phyloP scores from a whole-genome alignment of 64 coral and sea anemone species.

The Hydrozoanthus tunicans region DNA sequence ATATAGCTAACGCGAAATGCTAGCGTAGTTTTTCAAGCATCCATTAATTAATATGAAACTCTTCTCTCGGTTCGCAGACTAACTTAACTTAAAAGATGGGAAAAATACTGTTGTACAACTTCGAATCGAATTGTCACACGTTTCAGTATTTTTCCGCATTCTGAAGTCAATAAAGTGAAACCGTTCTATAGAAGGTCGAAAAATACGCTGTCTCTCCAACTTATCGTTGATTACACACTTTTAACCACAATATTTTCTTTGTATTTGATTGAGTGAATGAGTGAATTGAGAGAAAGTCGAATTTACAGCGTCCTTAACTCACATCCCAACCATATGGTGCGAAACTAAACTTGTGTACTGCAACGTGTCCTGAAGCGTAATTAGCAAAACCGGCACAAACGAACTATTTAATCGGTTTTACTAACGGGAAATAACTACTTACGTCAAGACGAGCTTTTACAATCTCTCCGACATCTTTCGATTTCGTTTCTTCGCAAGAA shows the following conservation, averaged over 20 bases:
- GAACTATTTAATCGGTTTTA: no score
- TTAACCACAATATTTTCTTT: no score
- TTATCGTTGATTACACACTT: no score
- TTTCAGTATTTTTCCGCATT: conserved; percentile 1
- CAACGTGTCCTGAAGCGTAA: background rate
- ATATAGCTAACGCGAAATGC: no score
- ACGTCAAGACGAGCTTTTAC: conserved; percentile 51
- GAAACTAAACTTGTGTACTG: background rate
- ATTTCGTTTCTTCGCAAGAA: background rate
- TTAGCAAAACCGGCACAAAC: no score
- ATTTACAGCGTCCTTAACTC: background rate
- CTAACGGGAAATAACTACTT: background rate
- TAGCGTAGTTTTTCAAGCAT: no score
- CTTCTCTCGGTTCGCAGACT: background rate
- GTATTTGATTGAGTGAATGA: no score
- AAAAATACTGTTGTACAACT: background rate
- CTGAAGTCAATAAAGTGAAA: background rate
- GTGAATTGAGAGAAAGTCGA: no score
- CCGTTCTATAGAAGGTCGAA: no score
- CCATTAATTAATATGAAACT: background rate
- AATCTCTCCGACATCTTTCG: conserved; percentile 35
- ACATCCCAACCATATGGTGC: background rate
- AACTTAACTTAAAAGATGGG: no score
- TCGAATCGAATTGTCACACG: conserved; percentile 8
- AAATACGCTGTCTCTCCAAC: no score